Conservation (phyloP, 2,113 vertebrate species). For the Connochaetes taurinus region DNA sequence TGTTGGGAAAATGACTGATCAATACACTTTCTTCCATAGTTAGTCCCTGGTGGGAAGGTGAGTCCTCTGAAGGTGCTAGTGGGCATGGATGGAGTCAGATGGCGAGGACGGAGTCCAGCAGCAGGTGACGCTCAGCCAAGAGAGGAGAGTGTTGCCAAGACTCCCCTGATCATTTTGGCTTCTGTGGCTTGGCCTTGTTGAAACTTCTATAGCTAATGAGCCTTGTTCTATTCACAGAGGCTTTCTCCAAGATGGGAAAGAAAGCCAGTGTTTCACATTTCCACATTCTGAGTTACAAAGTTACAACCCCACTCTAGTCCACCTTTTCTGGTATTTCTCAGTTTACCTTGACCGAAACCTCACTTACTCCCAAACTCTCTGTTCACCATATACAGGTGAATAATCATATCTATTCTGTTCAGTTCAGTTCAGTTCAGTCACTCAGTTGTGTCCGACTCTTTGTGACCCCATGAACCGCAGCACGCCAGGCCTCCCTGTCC, state of each 20-base stretch:
- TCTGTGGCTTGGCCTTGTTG: background rate
- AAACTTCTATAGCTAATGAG: background rate
- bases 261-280: background rate
- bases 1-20: background rate
- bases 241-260: background rate
- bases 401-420: background rate
- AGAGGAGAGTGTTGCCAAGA: background rate
- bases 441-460: too few relatives aligned
- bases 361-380: background rate
- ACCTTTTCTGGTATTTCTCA: background rate
- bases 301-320: background rate
- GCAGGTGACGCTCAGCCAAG: background rate
- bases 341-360: background rate
- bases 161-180: background rate
- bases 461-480: too few relatives aligned
- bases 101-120: accelerated
- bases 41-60: background rate
- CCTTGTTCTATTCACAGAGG: background rate
- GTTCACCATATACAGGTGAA: background rate
- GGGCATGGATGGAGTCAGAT: background rate
- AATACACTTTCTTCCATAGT: background rate
- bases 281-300: background rate
- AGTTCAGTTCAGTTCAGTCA: too few relatives aligned
- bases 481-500: too few relatives aligned
- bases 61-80: background rate